Percentiles rank a stretch among this genome's conserved stretches.
Conservation (phyloP, 2,113 vertebrate genomes). For the Micronisus gabar region DNA sequence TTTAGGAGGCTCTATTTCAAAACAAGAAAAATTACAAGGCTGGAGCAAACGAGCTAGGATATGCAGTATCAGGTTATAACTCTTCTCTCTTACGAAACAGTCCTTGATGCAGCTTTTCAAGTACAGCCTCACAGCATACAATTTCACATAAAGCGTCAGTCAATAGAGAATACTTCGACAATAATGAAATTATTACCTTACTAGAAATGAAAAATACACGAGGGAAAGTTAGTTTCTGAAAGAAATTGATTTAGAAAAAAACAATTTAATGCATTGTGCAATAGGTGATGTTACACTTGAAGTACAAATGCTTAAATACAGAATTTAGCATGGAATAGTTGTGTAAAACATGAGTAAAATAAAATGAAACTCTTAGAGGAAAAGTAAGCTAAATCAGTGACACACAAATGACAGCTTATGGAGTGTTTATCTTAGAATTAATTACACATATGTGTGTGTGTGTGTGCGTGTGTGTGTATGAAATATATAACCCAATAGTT, state of each 20-base stretch:
- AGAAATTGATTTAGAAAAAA: background rate
- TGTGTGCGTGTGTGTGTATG: background rate
- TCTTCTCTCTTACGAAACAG: background rate
- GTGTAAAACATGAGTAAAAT: background rate
- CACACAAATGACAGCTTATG: background rate
- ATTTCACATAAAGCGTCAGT: background rate
- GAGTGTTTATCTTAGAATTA: background rate
- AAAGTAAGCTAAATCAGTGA: background rate
- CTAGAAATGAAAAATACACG: background rate
- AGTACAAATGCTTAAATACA: background rate
- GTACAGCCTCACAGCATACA: background rate
- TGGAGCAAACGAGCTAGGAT: background rate
- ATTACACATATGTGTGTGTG: background rate
- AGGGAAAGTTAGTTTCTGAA: background rate
- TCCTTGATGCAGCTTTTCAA: background rate
- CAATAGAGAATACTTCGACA: background rate
- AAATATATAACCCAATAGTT: background rate
- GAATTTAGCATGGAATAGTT: background rate
- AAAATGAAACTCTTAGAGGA: background rate
- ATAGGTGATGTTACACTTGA: background rate
- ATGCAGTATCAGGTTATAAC: background rate
- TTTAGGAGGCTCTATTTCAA: background rate
- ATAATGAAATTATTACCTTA: background rate
- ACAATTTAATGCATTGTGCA: rapidly evolving
- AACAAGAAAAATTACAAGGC: background rate